A percentile compares a stretch with the other conserved stretches of the same genome.
These are phyloP conservation scores for Edolisoma coerulescens DNA, from an alignment of 2,113 vertebrate species.

Conservation along the genomic window DNA sequence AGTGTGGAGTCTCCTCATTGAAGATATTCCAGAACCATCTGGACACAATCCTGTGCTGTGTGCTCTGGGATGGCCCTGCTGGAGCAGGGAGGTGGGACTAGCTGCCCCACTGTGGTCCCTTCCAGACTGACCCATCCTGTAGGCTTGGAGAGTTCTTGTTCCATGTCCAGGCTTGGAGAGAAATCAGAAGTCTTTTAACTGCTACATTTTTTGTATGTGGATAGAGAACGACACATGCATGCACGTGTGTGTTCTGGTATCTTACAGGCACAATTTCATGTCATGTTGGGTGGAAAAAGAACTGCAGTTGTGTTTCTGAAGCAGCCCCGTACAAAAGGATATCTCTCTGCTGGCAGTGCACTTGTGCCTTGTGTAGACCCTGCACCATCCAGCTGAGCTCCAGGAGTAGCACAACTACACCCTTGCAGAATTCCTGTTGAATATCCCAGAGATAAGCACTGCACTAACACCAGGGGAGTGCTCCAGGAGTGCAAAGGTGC, in stretches of 20 bases:
- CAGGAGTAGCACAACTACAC: neutral
- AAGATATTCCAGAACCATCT: accelerated
- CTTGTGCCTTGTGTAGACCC: accelerated
- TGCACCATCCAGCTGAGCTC: neutral
- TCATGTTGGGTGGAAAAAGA: neutral
- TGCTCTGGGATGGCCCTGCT: neutral
- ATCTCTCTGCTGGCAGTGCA: neutral
- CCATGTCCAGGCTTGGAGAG: neutral
- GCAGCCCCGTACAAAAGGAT: neutral
- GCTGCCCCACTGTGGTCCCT: accelerated
- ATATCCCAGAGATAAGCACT: neutral
- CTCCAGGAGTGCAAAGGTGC: neutral
- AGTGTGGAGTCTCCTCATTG: neutral
- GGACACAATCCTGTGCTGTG: neutral
- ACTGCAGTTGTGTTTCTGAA: neutral
- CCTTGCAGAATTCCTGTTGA: neutral
- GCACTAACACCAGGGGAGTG: neutral
- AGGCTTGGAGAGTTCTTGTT: neutral
- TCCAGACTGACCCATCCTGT: neutral
- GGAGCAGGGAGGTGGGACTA: neutral
- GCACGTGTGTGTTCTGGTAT: neutral
- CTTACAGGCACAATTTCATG: neutral
- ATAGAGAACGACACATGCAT: neutral
- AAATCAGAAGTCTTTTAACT: neutral
- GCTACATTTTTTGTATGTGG: neutral